Evolutionary conservation across 2,113 vertebrate genomes (phyloP), one percentile per base, ranked within the genome.

Genomic region (Pampusana beccarii): DNA sequence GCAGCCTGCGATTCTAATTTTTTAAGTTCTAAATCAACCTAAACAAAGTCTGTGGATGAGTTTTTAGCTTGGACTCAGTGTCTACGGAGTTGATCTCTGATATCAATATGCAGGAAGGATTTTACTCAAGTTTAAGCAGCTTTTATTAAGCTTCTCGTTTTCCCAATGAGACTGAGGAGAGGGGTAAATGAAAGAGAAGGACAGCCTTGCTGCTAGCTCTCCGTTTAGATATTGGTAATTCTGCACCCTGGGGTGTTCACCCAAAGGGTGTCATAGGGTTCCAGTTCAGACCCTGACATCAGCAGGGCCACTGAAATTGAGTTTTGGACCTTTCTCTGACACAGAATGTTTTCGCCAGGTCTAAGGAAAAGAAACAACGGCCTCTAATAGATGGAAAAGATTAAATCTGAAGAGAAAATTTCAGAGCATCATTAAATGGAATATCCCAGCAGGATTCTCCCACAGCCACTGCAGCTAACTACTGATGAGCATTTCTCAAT

Each of bases 381-480:
- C 24, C 77, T 92, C 28, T 69, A 85, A 89, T 33, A 84, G 42
- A 69, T 48, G 33, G 42, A 54, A 79, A 79, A 65, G 72, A 89
- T 57, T 48, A 78, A 61, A 81, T 62, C 66, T 75, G 70, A 81
- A 85, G 50, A 11, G 34, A 84, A 58, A 72, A 83, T 79, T 86
- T 93, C 38, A 83, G 51, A 50, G 46, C 48, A 46, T 40, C 44
- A 73, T 81, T 72, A 92, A 91, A 84, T 81, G 77, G 93, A 93
- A 50, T 73, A 91, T 72, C 88, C 51, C 91, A 94, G 95, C 80
- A 87, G 91, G 92, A 82, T 67, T 93, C 95, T 86, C 84, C 71
- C 80, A 69, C 65, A 81, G 88, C 91, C 92, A 85, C 58, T 54
- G 58, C 88, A 75, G 73, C 86, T 93, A 95, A 94, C 64, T 84